Evolutionary conservation across 2,888 invertebrate species (phyloP).

Genomic region (Oligia fasciuncula): DNA sequence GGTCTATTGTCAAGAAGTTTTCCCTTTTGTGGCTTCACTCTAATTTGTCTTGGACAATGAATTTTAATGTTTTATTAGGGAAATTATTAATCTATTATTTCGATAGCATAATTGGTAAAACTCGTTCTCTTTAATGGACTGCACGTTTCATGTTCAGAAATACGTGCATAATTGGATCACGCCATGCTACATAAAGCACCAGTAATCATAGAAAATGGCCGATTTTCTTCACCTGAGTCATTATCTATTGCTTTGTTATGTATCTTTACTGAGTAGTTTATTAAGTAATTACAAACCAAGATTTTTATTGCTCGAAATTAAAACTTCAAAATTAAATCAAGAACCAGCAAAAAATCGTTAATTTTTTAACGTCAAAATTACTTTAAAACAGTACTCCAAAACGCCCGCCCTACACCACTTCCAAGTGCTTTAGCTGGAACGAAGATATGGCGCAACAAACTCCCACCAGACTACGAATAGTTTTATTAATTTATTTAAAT

Average conservation of each 20-base stretch:
- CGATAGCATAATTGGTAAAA: slow-evolving; percentile 32
- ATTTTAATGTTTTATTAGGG: slow-evolving; percentile 53
- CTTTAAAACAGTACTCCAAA: too few relatives aligned
- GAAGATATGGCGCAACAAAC: not conserved
- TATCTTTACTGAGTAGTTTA: slow-evolving; percentile 30
- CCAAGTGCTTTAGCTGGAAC: not conserved
- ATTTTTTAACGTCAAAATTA: not conserved
- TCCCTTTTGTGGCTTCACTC: slow-evolving; percentile 65
- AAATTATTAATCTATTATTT: slow-evolving; percentile 50
- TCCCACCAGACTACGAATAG: not conserved
- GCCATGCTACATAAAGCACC: slow-evolving; percentile 57
- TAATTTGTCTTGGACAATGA: slow-evolving; percentile 46
- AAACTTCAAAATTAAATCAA: not conserved
- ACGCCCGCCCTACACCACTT: not conserved
- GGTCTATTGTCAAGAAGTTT: slow-evolving; percentile 70
- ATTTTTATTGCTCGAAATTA: not conserved
- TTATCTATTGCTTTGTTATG: slow-evolving; percentile 40
- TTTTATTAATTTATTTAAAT: not conserved
- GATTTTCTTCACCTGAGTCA: slow-evolving; percentile 53
- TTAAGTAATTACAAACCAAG: not conserved
- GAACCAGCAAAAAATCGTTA: not conserved
- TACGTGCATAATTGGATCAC: slow-evolving; percentile 52
- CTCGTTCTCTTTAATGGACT: slow-evolving; percentile 40
- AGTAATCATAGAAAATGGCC: slow-evolving; percentile 57
- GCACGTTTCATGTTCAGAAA: slow-evolving; percentile 47